Conservation (phyloP, 30 jellyfish, hydroid and myxozoan genomes). For the Aurelia aurita complex sp. Pacific region DNA sequence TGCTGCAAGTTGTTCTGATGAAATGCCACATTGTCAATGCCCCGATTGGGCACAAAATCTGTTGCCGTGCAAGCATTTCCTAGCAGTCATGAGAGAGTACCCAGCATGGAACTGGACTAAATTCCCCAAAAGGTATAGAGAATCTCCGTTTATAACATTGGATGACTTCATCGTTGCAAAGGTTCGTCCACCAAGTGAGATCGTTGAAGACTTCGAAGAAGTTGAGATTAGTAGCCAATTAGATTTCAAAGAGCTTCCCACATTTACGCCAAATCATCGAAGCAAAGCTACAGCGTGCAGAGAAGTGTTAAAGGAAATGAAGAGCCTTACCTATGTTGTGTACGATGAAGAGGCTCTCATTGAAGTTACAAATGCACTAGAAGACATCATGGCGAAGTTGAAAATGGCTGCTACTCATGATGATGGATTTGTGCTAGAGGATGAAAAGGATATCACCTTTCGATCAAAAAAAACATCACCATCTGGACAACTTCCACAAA, state of each 20-base stretch:
- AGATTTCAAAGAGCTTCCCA: neutral
- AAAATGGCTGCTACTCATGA: slow-evolving; percentile 25
- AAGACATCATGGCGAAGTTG: slow-evolving; percentile 6
- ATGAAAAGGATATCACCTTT: slow-evolving; percentile 22
- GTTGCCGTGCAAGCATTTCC: slow-evolving; percentile 15
- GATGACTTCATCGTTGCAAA: slow-evolving; percentile 30
- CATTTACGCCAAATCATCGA: neutral
- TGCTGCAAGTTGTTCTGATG: neutral
- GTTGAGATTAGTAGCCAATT: neutral
- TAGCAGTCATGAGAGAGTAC: slow-evolving; percentile 7
- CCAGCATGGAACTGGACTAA: slow-evolving; percentile 31
- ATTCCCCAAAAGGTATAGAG: slow-evolving; percentile 30
- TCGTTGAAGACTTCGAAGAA: neutral
- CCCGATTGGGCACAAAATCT: slow-evolving; percentile 22
- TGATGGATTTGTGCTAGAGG: slow-evolving; percentile 13
- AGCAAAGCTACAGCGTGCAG: slow-evolving; percentile 42
- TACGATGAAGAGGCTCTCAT: slow-evolving; percentile 19
- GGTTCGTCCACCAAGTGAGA: neutral
- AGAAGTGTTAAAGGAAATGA: slow-evolving; percentile 26
- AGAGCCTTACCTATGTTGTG: neutral
- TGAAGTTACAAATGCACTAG: slow-evolving; percentile 1
- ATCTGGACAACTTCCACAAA: slow-evolving; percentile 13
- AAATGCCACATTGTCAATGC: slow-evolving; percentile 39
- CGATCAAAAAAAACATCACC: slow-evolving; percentile 12
- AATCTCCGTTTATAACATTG: slow-evolving; percentile 29